phyloP scores from a whole-genome alignment of 2,888 invertebrate genomes.

The Aphidius colemani region DNA sequence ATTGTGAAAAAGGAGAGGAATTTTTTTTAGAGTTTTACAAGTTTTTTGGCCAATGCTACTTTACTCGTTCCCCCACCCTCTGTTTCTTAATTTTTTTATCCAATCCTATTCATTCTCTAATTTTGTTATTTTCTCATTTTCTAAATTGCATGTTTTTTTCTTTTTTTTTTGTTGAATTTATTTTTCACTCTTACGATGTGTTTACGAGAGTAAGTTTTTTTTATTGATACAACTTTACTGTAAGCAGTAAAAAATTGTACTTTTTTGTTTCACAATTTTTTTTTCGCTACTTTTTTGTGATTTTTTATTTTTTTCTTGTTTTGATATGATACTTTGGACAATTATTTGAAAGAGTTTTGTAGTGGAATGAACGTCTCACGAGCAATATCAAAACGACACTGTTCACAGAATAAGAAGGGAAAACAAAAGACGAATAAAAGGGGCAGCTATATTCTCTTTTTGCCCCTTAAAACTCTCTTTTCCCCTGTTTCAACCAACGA shows the following conservation, averaged over 20 bases:
- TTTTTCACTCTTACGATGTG: not conserved
- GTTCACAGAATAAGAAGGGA: conserved; percentile 52
- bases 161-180: not conserved
- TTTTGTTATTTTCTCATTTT: conserved; percentile 1
- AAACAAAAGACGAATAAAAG: conserved; percentile 58
- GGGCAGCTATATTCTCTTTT: conserved; percentile 17
- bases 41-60: not conserved
- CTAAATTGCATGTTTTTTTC: conserved; percentile 5
- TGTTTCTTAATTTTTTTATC: not conserved
- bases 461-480: conserved; percentile 1
- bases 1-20: not conserved
- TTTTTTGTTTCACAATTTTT: not conserved
- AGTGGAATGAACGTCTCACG: conserved; percentile 28
- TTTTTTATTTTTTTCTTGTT: not conserved
- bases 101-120: not conserved
- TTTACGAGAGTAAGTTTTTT: not conserved
- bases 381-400: conserved; percentile 55
- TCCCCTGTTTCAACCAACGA: conserved; percentile 53
- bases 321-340: not conserved
- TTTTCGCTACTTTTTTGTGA: not conserved
- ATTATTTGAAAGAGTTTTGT: conserved; percentile 1
- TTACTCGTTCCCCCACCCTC: not conserved
- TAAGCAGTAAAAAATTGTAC: too few relatives aligned
- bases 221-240: too few relatives aligned
- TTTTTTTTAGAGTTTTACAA: conserved; percentile 9